Evolutionary conservation across 1,140 invertebrate genomes (phyloP), one percentile per base, ranked within the genome.

Genomic region (Teleopsis dalmanni): DNA sequence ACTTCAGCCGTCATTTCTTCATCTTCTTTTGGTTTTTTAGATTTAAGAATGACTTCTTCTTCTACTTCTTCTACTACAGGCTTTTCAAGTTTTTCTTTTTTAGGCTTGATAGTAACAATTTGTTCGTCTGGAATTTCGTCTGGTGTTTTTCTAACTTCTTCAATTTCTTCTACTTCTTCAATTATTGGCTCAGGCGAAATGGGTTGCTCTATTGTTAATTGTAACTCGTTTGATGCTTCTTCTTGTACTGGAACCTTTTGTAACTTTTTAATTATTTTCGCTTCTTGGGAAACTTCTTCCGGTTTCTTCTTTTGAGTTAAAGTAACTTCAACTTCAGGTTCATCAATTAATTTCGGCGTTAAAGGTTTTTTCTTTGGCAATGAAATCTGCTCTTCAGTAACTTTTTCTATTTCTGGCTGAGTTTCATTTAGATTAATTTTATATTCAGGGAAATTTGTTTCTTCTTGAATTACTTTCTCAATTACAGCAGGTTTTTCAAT

Each of bases 201-300:
- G 50, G 64, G 59, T 53, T 67, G 56, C 47, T 59, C 56, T 13
- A 64, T 54, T 29, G 36, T 21, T 37, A 47, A 22, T 1, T 26
- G 51, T 9, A 66, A 48, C 41, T 70, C 65, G 1, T 55, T 54
- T 41, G 56, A 54, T 21, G 57, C 58, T 45, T 64, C 58, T 27
- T 67, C 62, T 47, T 57, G 34, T 18, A 26, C 34, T 0, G 47
- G 42, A 3, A 54, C 53, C 33, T 59, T 62, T 3, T 57, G 1
- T 46, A 66, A 64, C 36, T 62, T 65, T 16, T 50, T 65, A 11
- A 49, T 33, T 2, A 67, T 57, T n/a, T 54, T 62, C n/a, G 58
- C 54, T 37, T 73, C 68, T 52, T 73, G 68, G 3, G 57, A 47
- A 14, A 57, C 57, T 52, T 65, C 61, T 54, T 71, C 55, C 11